Conservation (phyloP, 2,888 invertebrate species). For the Drepana falcataria region DNA sequence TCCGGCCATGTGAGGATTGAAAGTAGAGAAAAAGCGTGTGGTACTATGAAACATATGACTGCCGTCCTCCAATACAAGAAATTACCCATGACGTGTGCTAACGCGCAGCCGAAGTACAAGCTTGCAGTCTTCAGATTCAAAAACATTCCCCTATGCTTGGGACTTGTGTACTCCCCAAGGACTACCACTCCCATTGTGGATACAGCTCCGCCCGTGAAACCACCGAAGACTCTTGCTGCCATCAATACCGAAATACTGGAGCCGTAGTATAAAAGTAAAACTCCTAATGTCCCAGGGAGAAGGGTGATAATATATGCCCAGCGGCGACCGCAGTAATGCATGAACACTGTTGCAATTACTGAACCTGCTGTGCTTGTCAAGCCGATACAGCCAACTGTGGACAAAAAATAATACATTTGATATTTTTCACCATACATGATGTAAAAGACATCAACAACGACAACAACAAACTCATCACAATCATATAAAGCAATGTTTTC, state of each 20-base stretch:
- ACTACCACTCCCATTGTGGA: conserved; percentile 23
- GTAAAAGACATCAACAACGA: too few species aligned
- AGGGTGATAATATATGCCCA: neutral
- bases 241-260: conserved; percentile 7
- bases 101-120: conserved; percentile 15
- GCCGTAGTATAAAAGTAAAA: neutral
- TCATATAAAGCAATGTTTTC: too few species aligned
- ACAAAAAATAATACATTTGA: neutral
- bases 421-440: too few species aligned
- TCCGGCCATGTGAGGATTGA: conserved; percentile 29
- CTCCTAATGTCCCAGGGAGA: neutral
- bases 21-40: conserved; percentile 10
- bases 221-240: conserved; percentile 20
- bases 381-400: neutral
- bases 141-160: conserved; percentile 26
- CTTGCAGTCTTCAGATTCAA: conserved; percentile 22
- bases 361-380: neutral
- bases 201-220: conserved; percentile 19
- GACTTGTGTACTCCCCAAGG: conserved; percentile 28
- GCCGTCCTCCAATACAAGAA: conserved; percentile 28
- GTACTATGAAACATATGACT: conserved; percentile 20
- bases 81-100: conserved; percentile 22
- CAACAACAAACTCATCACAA: too few species aligned
- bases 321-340: neutral
- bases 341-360: neutral